Conservation (phyloP, 2,113 vertebrate species). For the Terrapene triunguis region DNA sequence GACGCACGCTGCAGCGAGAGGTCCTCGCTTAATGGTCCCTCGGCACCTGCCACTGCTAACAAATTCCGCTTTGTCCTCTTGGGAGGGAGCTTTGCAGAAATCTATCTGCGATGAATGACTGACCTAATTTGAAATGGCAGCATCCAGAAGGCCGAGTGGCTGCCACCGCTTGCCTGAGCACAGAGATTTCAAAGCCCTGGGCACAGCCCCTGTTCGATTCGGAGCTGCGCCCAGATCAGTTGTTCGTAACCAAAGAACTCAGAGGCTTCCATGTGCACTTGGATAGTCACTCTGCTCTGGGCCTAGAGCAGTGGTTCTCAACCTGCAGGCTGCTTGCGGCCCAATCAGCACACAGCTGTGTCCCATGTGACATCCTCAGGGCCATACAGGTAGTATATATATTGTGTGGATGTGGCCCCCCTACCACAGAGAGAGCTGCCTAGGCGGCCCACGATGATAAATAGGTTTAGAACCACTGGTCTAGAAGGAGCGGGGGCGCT, state of each 20-base stretch:
- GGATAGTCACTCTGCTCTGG: too few relatives aligned
- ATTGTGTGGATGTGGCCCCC: too few relatives aligned
- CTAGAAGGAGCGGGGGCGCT: too few relatives aligned
- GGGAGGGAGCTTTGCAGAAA: neutral
- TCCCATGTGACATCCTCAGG: too few relatives aligned
- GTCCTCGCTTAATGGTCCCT: neutral
- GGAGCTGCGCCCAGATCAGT: neutral
- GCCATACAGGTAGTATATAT: too few relatives aligned
- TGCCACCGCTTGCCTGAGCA: neutral
- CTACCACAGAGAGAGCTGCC: too few relatives aligned
- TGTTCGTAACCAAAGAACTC: neutral
- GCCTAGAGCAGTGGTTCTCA: too few relatives aligned
- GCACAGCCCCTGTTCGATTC: neutral
- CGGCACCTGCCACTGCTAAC: conserved; percentile 24
- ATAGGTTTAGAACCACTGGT: too few relatives aligned
- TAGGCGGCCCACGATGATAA: too few relatives aligned
- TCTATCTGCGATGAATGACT: conserved; percentile 34
- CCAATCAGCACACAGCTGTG: too few relatives aligned
- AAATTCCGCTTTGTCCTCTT: neutral
- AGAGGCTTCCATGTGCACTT: neutral
- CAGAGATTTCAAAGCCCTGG: rapidly evolving
- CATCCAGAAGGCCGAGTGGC: neutral
- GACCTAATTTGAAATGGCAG: conserved; percentile 71
- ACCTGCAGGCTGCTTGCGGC: too few relatives aligned
- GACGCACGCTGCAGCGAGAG: neutral